Conservation (phyloP, 92 coral and sea anemone species). For the Epizoanthus fatuus region DNA sequence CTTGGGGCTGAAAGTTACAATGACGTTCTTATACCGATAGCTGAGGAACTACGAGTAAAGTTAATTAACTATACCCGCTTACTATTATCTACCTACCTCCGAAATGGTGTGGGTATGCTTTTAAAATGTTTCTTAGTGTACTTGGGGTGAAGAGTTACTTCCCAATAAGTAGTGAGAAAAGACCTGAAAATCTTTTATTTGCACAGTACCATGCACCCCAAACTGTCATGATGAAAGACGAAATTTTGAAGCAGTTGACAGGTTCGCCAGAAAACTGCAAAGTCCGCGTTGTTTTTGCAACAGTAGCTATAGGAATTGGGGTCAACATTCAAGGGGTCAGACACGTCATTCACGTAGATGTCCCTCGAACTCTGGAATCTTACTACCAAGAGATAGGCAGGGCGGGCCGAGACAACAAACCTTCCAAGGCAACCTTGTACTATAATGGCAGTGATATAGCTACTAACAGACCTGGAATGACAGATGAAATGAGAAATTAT, state of each 20-base stretch:
- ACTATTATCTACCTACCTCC: constrained; percentile 62
- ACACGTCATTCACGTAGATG: constrained; percentile 66
- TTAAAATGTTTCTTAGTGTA: constrained; percentile 37
- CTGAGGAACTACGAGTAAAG: constrained; percentile 8
- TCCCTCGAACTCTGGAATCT: constrained; percentile 26
- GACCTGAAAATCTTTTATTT: constrained; percentile 46
- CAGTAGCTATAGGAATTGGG: constrained; percentile 70
- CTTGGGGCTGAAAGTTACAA: not conserved
- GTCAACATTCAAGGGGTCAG: constrained; percentile 66
- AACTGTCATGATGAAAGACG: constrained; percentile 56
- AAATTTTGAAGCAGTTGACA: constrained; percentile 60
- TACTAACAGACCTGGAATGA: constrained; percentile 63
- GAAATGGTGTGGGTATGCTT: constrained; percentile 72
- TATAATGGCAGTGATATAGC: constrained; percentile 65
- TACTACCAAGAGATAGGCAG: too few relatives aligned
- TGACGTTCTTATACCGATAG: not conserved
- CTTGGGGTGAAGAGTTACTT: constrained; percentile 20
- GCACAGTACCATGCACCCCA: constrained; percentile 68
- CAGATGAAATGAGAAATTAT: constrained; percentile 48
- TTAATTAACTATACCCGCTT: constrained; percentile 60
- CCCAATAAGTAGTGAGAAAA: constrained; percentile 6
- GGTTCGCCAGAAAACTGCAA: constrained; percentile 4
- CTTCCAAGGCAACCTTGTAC: too few relatives aligned
- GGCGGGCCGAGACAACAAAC: too few relatives aligned
- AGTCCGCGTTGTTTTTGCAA: constrained; percentile 64